phyloP scores from a whole-genome alignment of 2,888 invertebrate genomes.

The Pristionchus fissidentatus region DNA sequence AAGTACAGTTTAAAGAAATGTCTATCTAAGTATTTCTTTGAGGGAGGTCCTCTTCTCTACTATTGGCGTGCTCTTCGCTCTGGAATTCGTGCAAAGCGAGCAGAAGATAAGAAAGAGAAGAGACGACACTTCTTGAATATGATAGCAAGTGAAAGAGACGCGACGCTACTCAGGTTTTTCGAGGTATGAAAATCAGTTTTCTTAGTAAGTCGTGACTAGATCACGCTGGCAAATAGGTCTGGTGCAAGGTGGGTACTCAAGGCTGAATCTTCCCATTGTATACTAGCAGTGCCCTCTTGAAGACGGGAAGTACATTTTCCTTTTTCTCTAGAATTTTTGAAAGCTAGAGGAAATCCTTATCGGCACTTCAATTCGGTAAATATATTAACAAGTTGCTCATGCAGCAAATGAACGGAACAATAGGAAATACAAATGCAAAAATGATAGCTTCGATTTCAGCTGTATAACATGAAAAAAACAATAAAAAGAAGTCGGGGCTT shows the following conservation, averaged over 20 bases:
- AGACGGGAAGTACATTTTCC: not conserved
- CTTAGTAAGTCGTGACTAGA: not conserved
- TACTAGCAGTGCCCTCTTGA: no score
- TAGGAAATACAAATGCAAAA: no score
- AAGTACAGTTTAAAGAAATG: not conserved
- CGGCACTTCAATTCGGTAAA: no score
- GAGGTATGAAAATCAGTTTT: not conserved
- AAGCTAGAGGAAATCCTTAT: no score
- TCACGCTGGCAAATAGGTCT: not conserved
- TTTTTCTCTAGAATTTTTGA: not conserved
- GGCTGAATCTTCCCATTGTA: no score
- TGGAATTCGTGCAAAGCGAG: constrained; percentile 51
- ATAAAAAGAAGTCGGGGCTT: no score
- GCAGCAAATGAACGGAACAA: no score
- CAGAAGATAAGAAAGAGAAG: constrained; percentile 48
- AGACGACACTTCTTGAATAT: constrained; percentile 56
- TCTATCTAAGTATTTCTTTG: not conserved
- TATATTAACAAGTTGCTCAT: no score
- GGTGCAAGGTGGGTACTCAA: not conserved
- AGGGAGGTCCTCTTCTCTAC: constrained; percentile 66
- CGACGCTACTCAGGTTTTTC: constrained; percentile 61
- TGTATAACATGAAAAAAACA: no score
- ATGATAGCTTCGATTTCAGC: no score
- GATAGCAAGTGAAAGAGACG: constrained; percentile 68
- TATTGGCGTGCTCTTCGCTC: constrained; percentile 60